Evolutionary conservation across 2,888 invertebrate genomes (phyloP).

Genomic region (Cantharis lateralis): DNA sequence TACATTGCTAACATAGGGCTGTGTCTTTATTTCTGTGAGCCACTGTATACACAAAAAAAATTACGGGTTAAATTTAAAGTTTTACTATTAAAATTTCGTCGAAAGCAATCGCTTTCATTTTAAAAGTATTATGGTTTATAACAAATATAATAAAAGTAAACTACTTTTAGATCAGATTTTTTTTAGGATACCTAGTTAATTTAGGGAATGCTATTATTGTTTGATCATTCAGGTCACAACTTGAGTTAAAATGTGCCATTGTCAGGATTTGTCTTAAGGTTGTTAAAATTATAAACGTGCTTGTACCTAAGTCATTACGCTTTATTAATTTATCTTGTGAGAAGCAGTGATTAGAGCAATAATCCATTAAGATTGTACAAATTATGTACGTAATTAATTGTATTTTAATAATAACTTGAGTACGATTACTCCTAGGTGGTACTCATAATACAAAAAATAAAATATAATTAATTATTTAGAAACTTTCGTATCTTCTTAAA

Average conservation of each 20-base stretch:
- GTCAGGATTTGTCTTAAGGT: not conserved
- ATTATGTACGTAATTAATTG: not conserved
- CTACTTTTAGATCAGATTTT: no score
- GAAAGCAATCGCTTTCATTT: no score
- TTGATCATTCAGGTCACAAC: not conserved
- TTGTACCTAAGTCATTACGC: not conserved
- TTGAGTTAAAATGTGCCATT: not conserved
- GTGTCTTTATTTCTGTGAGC: no score
- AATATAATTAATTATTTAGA: not conserved
- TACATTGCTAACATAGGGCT: no score
- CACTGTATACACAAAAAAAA: no score
- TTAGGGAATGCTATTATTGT: not conserved
- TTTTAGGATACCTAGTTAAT: no score
- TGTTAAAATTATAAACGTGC: not conserved
- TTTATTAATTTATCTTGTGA: not conserved
- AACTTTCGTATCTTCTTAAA: not conserved
- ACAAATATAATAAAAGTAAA: no score
- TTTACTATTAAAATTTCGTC: no score
- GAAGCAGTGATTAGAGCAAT: not conserved
- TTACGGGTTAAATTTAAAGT: no score
- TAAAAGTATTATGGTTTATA: no score
- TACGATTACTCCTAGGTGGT: not conserved
- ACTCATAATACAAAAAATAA: not conserved
- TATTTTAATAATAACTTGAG: not conserved
- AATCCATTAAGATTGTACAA: not conserved